Base-by-base conservation (phyloP, 2,888 invertebrate genomes). In the Crossocerus cetratus region DNA sequence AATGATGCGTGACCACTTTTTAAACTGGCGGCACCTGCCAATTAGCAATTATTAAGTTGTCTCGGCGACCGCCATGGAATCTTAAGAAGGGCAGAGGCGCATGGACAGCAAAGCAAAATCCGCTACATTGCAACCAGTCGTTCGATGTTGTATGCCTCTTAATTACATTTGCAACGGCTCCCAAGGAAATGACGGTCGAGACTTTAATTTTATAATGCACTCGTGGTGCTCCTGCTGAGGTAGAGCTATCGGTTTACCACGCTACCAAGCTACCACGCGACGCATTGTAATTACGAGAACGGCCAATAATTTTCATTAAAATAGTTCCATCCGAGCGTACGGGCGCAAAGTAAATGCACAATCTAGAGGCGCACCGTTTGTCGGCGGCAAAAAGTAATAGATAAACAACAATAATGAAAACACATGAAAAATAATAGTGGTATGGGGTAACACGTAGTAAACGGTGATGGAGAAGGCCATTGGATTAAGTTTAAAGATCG, bases 21-120 rank as follows among this genome's bases (percentile, higher is more conserved):
- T 81, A 82, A 81, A 81, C 65, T 74, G 67, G 66, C 63, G 70
- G 77, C 79, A 76, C 72, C 70, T 82, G 54, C 72, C 82, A 81
- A 82, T 81, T 81, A 82, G 80, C 72, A 81, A 82, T 81, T 79
- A 81, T 81, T 79, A 77, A 81, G 82, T 76, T 77, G 73, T 82
- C 74, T 68, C 65, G 69, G 44, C 68, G 68, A 72, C 69, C 69
- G 63, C 42, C 60, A 54, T 43, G 79, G 79, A 81, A 81, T 81
- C 71, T 77, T 81, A 81, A 81, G 61, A 70, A 76, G 67, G 56
- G 66, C 65, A 63, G 57, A 61, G 59, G 18, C 5, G 22, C 44
- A 54, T 55, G 49, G n/a, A 54, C 32, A 21, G 65, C 8, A 32
- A 32, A 32, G 32, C 32, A 32, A 54, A 56, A 22, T 73, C 42